phyloP scores from a whole-genome alignment of 2,888 invertebrate species.

The Plebejus argus region DNA sequence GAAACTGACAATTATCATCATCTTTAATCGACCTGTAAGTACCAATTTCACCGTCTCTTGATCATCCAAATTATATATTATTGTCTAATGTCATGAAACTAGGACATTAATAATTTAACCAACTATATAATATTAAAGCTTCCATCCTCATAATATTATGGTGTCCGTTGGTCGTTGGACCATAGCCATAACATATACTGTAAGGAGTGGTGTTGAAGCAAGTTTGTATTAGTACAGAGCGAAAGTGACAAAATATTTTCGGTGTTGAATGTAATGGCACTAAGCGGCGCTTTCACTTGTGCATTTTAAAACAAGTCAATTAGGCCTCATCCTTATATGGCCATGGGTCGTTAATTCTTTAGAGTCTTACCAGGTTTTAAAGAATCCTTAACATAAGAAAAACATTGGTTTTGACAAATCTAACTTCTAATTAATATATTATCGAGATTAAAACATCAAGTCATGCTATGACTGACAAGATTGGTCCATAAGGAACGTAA shows the following conservation, averaged over 20 bases:
- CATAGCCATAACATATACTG: neutral
- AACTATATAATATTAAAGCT: too few species aligned
- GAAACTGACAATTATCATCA: too few species aligned
- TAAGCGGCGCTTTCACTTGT: constrained; percentile 72
- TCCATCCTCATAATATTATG: too few species aligned
- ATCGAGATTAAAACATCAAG: too few species aligned
- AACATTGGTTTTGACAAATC: neutral
- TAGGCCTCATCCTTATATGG: constrained; percentile 8
- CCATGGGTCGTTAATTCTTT: neutral
- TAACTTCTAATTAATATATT: neutral
- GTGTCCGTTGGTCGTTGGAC: neutral
- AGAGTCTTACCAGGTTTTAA: too few species aligned
- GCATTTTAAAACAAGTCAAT: constrained; percentile 37
- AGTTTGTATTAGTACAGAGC: constrained; percentile 58
- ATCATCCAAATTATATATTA: too few species aligned
- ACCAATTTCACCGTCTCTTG: too few species aligned
- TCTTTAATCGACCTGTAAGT: too few species aligned
- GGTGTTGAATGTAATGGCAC: constrained; percentile 61
- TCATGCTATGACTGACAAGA: neutral
- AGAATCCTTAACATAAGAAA: neutral
- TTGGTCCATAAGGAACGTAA: neutral
- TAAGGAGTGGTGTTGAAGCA: constrained; percentile 31
- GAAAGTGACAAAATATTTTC: constrained; percentile 70
- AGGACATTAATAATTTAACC: too few species aligned
- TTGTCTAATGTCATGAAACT: too few species aligned